These are phyloP conservation scores for Pyrgus malvae DNA, from an alignment of 2,888 invertebrate species.

Conservation along the genomic window DNA sequence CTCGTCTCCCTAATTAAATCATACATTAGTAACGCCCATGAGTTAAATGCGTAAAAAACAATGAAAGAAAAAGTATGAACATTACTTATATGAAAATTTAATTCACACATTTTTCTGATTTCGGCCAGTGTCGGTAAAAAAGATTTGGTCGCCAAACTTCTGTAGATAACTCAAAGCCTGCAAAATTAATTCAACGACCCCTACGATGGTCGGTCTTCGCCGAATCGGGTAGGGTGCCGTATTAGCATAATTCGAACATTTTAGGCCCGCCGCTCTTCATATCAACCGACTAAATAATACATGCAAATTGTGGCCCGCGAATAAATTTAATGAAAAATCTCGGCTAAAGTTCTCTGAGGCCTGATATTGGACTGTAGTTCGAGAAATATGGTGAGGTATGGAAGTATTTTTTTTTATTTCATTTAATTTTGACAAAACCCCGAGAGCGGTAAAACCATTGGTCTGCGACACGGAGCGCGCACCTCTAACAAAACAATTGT, in stretches of 20 bases:
- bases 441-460: too few species aligned
- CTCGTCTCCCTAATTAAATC: too few species aligned
- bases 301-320: slow-evolving; percentile 26
- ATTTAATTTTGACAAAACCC: too few species aligned
- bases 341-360: slow-evolving; percentile 9
- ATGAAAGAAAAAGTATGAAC: too few species aligned
- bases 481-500: too few species aligned
- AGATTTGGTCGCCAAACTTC: background rate
- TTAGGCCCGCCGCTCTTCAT: slow-evolving; percentile 20
- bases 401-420: too few species aligned
- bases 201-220: background rate
- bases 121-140: background rate
- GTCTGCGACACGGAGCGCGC: too few species aligned
- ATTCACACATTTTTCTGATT: too few species aligned
- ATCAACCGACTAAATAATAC: slow-evolving; percentile 28
- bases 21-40: too few species aligned
- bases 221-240: background rate
- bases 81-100: too few species aligned
- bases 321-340: slow-evolving; percentile 34
- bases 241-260: slow-evolving; percentile 22
- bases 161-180: slow-evolving; percentile 12
- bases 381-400: too few species aligned
- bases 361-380: slow-evolving; percentile 16
- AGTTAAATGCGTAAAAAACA: too few species aligned
- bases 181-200: slow-evolving; percentile 19